A percentile compares a stretch with the other conserved stretches of the same genome.
These are phyloP conservation scores for Etia nguti DNA, from an alignment of 2,113 vertebrate genomes.

Conservation along the genomic window DNA sequence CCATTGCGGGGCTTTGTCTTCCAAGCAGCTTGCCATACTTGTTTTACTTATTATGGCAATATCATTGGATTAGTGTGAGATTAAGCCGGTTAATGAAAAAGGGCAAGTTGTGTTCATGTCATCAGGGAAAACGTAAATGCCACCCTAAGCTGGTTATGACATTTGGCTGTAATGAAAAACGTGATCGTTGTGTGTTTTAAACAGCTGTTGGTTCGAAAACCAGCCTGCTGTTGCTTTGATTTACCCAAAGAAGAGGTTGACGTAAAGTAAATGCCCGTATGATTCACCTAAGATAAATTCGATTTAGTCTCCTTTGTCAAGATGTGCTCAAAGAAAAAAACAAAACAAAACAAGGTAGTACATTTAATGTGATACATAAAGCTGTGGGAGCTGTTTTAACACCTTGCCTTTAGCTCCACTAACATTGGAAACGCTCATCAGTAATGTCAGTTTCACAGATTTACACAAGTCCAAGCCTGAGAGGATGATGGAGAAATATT, in stretches of 20 bases:
- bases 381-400: slow-evolving; percentile 24
- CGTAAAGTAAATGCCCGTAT: background rate
- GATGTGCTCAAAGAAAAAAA: background rate
- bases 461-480: background rate
- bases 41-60: slow-evolving; percentile 38
- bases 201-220: background rate
- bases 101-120: slow-evolving; percentile 23
- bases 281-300: background rate
- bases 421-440: background rate
- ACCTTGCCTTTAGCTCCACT: background rate
- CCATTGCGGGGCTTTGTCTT: slow-evolving; percentile 43
- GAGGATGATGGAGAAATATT: background rate
- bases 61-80: slow-evolving; percentile 56
- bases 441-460: background rate
- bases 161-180: slow-evolving; percentile 46
- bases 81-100: slow-evolving; percentile 56
- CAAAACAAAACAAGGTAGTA: background rate
- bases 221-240: background rate
- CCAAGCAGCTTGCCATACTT: slow-evolving; percentile 16
- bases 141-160: slow-evolving; percentile 17
- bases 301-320: slow-evolving; percentile 22
- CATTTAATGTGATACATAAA: slow-evolving; percentile 24
- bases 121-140: slow-evolving; percentile 14
- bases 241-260: background rate
- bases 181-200: background rate